Conservation (phyloP, 2,888 invertebrate species). For the Chrysomela aeneicollis region DNA sequence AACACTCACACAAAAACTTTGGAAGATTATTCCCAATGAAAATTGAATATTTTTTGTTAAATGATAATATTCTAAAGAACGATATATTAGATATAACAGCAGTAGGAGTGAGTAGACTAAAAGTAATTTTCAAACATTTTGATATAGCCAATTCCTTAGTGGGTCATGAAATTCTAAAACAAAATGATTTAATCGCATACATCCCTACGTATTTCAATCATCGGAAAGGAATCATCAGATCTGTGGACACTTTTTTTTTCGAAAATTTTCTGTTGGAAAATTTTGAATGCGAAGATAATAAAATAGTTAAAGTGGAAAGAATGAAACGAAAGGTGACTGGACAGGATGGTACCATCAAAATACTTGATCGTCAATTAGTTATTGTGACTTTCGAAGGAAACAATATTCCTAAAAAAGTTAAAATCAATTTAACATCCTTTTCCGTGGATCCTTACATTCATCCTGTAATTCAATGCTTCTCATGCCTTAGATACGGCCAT, state of each 20-base stretch:
- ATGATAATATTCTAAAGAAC: constrained; percentile 1
- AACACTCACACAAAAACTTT: constrained; percentile 11
- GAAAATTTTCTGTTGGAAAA: constrained; percentile 10
- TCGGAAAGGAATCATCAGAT: constrained; percentile 1
- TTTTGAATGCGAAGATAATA: neutral
- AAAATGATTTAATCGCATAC: constrained; percentile 1
- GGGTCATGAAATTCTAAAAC: neutral
- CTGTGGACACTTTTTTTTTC: constrained; percentile 4
- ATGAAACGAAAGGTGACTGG: constrained; percentile 3
- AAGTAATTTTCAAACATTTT: constrained; percentile 12
- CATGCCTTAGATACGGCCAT: neutral
- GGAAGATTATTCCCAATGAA: constrained; percentile 12
- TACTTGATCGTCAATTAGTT: neutral
- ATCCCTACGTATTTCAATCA: constrained; percentile 9
- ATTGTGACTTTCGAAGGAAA: neutral
- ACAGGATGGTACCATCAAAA: neutral
- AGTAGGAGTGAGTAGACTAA: constrained; percentile 12
- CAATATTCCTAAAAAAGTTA: neutral
- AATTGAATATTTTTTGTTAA: constrained; percentile 9
- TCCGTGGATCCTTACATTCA: neutral
- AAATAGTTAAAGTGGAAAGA: constrained; percentile 1
- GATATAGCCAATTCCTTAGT: neutral
- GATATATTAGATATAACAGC: constrained; percentile 15
- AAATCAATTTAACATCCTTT: neutral
- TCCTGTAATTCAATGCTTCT: neutral